Percentiles rank a stretch among this genome's conserved stretches.
phyloP scores from a whole-genome alignment of 2,888 invertebrate genomes.

The Lycaena phlaeas region DNA sequence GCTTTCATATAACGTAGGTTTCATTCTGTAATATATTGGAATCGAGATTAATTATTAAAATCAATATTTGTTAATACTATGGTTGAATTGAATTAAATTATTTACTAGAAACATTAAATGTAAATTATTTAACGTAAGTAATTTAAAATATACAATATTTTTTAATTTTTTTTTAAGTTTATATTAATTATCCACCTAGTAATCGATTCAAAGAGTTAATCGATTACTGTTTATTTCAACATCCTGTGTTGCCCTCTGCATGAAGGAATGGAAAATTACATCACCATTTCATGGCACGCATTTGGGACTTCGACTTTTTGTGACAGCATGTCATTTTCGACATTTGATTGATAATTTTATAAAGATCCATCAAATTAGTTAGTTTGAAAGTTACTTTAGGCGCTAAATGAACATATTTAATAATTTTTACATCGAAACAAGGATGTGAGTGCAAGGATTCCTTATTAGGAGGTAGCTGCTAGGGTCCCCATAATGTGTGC shows the following conservation, averaged over 20 bases:
- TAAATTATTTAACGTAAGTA: too few species aligned
- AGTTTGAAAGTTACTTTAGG: constrained; percentile 70
- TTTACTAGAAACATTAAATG: too few species aligned
- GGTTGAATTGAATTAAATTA: too few species aligned
- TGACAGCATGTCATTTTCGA: constrained; percentile 73
- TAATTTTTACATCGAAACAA: constrained; percentile 38
- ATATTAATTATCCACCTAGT: too few species aligned
- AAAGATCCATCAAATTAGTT: constrained; percentile 70
- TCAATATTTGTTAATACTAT: too few species aligned
- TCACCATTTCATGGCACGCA: constrained; percentile 69
- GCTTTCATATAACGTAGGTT: too few species aligned
- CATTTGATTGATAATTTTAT: constrained; percentile 73
- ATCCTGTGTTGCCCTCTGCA: constrained; percentile 43
- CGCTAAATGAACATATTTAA: constrained; percentile 61
- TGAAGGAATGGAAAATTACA: constrained; percentile 46
- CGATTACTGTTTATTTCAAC: constrained; percentile 17
- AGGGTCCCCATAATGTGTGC: constrained; percentile 51
- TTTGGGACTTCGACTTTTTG: constrained; percentile 68
- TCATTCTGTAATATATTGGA: too few species aligned
- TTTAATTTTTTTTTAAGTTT: too few species aligned
- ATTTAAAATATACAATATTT: too few species aligned
- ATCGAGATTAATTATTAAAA: too few species aligned
- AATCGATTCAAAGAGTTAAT: constrained; percentile 7
- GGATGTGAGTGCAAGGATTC: constrained; percentile 54
- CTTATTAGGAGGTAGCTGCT: constrained; percentile 42